Conservation (phyloP, 1,140 invertebrate genomes). For the Drosophila aff. region DNA sequence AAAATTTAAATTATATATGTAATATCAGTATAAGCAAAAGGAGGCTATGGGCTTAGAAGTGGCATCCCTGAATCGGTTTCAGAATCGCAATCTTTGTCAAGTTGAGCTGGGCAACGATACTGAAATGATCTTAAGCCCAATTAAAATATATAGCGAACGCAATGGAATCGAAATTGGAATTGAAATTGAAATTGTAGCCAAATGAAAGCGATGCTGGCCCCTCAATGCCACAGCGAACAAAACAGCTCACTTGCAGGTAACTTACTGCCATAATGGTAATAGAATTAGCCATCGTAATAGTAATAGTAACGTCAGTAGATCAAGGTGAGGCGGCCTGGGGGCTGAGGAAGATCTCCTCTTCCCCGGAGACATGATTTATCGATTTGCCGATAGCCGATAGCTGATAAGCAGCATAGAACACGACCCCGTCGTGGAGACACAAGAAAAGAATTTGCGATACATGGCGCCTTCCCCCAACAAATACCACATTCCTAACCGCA, state of each 20-base stretch:
- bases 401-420: slow-evolving; percentile 56
- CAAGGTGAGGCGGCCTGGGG: slow-evolving; percentile 10
- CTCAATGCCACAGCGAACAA: slow-evolving; percentile 36
- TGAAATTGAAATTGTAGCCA: slow-evolving; percentile 41
- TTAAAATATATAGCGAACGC: slow-evolving; percentile 40
- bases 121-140: slow-evolving; percentile 41
- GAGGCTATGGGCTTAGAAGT: neutral
- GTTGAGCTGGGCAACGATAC: slow-evolving; percentile 26
- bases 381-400: slow-evolving; percentile 37
- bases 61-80: neutral
- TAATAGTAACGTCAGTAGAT: slow-evolving; percentile 21
- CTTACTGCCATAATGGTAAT: slow-evolving; percentile 4
- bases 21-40: neutral
- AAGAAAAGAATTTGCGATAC: slow-evolving; percentile 41
- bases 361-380: slow-evolving; percentile 34
- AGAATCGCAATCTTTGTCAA: slow-evolving; percentile 9
- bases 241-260: slow-evolving; percentile 6
- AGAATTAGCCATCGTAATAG: neutral
- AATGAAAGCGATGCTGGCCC: slow-evolving; percentile 38
- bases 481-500: slow-evolving; percentile 8
- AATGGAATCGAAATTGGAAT: slow-evolving; percentile 38
- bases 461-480: slow-evolving; percentile 6
- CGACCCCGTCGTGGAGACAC: slow-evolving; percentile 21
- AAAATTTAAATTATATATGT: neutral
- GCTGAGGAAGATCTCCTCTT: slow-evolving; percentile 15